A percentile compares a stretch with the other conserved stretches of the same genome.
Conservation (phyloP, 2,113 vertebrate genomes). For the Tachysurus vachellii region DNA sequence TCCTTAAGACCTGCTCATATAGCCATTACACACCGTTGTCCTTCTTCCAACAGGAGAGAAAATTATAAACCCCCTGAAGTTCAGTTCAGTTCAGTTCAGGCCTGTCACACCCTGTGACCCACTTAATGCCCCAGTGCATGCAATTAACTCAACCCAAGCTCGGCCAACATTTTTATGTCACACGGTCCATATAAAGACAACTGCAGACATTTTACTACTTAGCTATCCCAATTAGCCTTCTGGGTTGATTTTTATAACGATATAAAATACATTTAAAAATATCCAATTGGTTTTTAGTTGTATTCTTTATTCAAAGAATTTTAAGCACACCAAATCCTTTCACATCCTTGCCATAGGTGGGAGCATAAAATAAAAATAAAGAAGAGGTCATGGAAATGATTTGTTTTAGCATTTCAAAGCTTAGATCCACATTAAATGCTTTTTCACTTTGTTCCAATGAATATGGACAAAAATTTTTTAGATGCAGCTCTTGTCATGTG, state of each 20-base stretch:
- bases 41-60: conserved; percentile 8
- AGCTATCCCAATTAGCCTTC: background rate
- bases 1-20: conserved; percentile 38
- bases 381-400: background rate
- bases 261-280: background rate
- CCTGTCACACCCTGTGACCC: conserved; percentile 43
- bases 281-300: background rate
- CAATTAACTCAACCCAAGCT: conserved; percentile 42
- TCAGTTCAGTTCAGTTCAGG: conserved; percentile 24
- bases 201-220: background rate
- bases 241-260: background rate
- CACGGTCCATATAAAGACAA: background rate
- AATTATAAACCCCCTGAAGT: conserved; percentile 26
- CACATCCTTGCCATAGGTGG: background rate
- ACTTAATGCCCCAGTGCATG: conserved; percentile 49
- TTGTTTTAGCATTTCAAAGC: background rate
- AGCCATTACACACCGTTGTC: conserved; percentile 15
- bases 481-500: too few relatives aligned
- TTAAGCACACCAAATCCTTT: background rate
- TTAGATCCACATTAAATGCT: background rate
- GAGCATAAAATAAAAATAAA: background rate
- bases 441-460: background rate
- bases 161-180: conserved; percentile 9
- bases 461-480: background rate
- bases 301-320: background rate